Evolutionary conservation across 2,888 invertebrate genomes (phyloP), one percentile per base, ranked within the genome.

Genomic region (Pycnomerus fuliginosus): DNA sequence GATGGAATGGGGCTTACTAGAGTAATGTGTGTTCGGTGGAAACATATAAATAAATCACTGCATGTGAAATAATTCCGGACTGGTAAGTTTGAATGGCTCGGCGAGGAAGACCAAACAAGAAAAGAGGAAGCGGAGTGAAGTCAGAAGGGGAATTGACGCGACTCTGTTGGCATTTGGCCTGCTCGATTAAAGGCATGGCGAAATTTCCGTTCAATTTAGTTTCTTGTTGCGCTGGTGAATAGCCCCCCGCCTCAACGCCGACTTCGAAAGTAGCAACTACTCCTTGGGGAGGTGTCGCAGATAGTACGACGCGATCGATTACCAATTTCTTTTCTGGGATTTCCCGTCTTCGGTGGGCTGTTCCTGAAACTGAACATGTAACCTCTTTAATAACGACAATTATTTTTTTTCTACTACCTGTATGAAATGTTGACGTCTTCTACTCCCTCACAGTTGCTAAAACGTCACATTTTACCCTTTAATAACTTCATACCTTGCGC

Each of bases 181-280:
- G 62, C 56, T 61, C 64, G 65, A 65, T 67, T 65, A 65, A 61
- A 62, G 62, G 56, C 61, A 57, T 50, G 56, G 60, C 56, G 58
- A 61, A 65, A 65, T 68, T 66, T 68, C 66, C 68, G 65, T 67
- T 66, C 68, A 65, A 67, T 68, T 68, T 67, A 62, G 62, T 65
- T 65, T 59, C 65, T 66, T 65, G 66, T 67, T 67, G 65, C 65
- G 62, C 62, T 55, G 51, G 48, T 56, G 60, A 62, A 61, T 61
- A 47, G 58, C 53, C 53, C 36, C 44, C 45, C 42, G 39, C 25
- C 25, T 32, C 36, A 24, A 32, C 44, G 43, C 53, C 52, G 56
- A 58, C 49, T 58, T 55, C 50, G 46, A 46, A 53, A 57, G 58
- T 56, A 55, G 50, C 56, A 58, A 57, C 54, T 55, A 54, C 52